These are phyloP conservation scores for Microvelia longipes DNA, from an alignment of 1,140 invertebrate genomes.

Conservation along the genomic window DNA sequence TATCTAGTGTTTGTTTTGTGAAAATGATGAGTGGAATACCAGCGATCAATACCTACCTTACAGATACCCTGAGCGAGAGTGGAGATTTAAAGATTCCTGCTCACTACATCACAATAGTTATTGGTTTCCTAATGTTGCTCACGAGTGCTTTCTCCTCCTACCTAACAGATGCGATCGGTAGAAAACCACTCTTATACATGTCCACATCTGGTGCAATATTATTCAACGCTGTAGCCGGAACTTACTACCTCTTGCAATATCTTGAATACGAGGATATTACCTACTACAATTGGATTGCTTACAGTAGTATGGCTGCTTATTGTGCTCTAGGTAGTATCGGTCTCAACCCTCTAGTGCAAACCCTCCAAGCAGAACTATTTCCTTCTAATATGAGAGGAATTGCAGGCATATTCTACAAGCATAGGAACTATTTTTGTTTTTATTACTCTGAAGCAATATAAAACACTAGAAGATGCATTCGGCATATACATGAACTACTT, in stretches of 20 bases:
- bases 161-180: slow-evolving; percentile 26
- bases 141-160: slow-evolving; percentile 25
- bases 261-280: slow-evolving; percentile 5
- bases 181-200: slow-evolving; percentile 32
- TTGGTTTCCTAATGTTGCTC: slow-evolving; percentile 24
- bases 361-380: slow-evolving; percentile 34
- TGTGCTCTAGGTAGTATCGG: slow-evolving; percentile 30
- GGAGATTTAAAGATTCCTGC: slow-evolving; percentile 23
- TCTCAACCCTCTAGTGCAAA: slow-evolving; percentile 31
- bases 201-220: slow-evolving; percentile 18
- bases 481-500: slow-evolving; percentile 39
- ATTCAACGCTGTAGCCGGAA: slow-evolving; percentile 7
- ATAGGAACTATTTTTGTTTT: slow-evolving; percentile 29
- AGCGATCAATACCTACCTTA: slow-evolving; percentile 23
- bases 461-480: slow-evolving; percentile 30
- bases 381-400: slow-evolving; percentile 32
- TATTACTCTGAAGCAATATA: slow-evolving; percentile 30
- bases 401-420: slow-evolving; percentile 30
- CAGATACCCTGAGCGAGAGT: slow-evolving; percentile 31
- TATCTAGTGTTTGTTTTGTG: slow-evolving; percentile 10
- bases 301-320: slow-evolving; percentile 28
- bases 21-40: slow-evolving; percentile 16
- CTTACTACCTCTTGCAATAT: slow-evolving; percentile 12
- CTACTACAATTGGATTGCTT: slow-evolving; percentile 24
- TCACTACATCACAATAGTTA: slow-evolving; percentile 19